phyloP scores from a whole-genome alignment of 1,140 invertebrate genomes.

The Lasioglossum baleicum region DNA sequence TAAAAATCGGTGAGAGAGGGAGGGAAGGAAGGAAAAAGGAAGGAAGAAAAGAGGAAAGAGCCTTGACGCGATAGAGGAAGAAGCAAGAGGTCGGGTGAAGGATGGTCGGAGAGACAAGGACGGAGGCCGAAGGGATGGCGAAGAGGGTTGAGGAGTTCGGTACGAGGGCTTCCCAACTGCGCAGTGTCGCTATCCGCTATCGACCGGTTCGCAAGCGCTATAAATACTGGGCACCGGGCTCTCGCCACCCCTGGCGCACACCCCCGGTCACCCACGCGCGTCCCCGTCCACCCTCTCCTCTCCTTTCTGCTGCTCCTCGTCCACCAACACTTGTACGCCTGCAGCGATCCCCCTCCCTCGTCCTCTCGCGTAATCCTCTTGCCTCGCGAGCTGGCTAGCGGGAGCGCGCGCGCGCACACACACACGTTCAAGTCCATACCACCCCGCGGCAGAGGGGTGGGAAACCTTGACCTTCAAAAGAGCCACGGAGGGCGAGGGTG shows the following conservation, averaged over 20 bases:
- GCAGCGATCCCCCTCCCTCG: conserved; percentile 34
- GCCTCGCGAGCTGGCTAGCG: neutral
- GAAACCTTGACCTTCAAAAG: conserved; percentile 77
- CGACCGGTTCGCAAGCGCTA: conserved; percentile 74
- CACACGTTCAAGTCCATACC: no score
- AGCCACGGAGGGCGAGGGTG: conserved; percentile 64
- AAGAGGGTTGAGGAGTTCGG: conserved; percentile 40
- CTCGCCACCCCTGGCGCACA: conserved; percentile 61
- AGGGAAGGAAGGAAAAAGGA: neutral
- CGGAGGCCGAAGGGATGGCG: neutral
- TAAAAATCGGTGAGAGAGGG: neutral
- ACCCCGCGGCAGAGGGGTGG: conserved; percentile 46
- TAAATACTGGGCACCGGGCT: conserved; percentile 77
- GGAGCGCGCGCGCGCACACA: no score
- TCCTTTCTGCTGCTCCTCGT: neutral
- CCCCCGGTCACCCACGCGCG: conserved; percentile 46
- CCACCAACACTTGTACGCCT: conserved; percentile 48
- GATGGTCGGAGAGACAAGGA: conserved; percentile 35
- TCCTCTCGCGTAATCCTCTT: conserved; percentile 23
- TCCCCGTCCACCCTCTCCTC: conserved; percentile 25
- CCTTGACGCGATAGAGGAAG: conserved; percentile 26
- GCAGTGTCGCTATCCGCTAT: conserved; percentile 75
- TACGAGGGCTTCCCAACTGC: conserved; percentile 71
- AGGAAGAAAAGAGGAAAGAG: neutral
- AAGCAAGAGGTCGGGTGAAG: conserved; percentile 34